These are phyloP conservation scores for Gasteruption jaculator DNA, from an alignment of 2,888 invertebrate species.

Conservation along the genomic window DNA sequence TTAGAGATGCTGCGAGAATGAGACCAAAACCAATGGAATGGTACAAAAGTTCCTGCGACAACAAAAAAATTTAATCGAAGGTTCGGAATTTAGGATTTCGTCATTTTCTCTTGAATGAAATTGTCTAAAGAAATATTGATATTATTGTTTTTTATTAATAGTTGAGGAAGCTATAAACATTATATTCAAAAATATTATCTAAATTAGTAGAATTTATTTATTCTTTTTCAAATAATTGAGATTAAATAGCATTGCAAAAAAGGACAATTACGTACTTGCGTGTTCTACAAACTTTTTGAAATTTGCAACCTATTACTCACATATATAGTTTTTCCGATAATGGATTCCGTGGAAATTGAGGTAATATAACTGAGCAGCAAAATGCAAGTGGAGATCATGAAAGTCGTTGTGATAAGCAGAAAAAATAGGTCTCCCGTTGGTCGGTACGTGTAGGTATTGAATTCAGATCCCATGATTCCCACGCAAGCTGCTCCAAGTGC, in stretches of 20 bases:
- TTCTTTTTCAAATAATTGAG: not conserved
- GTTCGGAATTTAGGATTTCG: too few species aligned
- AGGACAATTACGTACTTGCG: not conserved
- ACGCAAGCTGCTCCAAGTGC: constrained; percentile 72
- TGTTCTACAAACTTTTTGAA: not conserved
- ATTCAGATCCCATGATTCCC: constrained; percentile 65
- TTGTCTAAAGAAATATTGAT: too few species aligned
- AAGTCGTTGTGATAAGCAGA: constrained; percentile 70
- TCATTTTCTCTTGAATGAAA: too few species aligned
- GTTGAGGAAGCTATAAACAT: too few species aligned
- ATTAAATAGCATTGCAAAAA: constrained; percentile 2
- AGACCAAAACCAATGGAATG: constrained; percentile 72
- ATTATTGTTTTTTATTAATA: too few species aligned
- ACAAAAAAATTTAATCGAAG: too few species aligned
- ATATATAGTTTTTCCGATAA: constrained; percentile 76
- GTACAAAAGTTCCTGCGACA: constrained; percentile 74
- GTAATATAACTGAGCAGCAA: constrained; percentile 70
- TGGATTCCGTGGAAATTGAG: constrained; percentile 76
- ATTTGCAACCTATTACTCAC: constrained; percentile 56
- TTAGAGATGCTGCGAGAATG: constrained; percentile 67
- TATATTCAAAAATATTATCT: too few species aligned
- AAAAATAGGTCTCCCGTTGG: constrained; percentile 65
- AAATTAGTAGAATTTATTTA: not conserved
- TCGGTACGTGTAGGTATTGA: constrained; percentile 35
- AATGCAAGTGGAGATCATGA: constrained; percentile 75